Conservation (phyloP, 2,113 vertebrate species). For the Addax nasomaculatus region DNA sequence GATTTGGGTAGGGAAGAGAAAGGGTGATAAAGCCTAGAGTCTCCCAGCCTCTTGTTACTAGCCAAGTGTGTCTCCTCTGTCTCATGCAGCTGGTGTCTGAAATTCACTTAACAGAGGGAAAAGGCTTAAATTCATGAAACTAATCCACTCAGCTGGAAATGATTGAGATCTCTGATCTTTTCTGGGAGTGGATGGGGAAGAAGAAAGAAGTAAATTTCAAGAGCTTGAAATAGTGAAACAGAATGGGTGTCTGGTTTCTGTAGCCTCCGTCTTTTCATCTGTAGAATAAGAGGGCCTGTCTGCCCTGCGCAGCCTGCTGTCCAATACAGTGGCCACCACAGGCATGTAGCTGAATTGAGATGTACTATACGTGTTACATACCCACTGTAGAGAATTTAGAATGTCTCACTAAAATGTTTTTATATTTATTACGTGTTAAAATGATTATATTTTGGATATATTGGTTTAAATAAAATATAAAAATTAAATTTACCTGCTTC, state of each 20-base stretch:
- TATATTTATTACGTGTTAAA: neutral
- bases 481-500: neutral
- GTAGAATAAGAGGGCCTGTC: neutral
- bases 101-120: neutral
- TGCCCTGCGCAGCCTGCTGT: fast-evolving
- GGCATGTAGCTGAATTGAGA: fast-evolving
- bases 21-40: neutral
- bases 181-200: neutral
- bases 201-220: neutral
- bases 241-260: neutral
- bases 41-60: neutral
- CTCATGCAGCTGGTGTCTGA: neutral
- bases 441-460: neutral
- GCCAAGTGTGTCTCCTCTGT: neutral
- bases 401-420: neutral
- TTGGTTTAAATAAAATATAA: neutral
- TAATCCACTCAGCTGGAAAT: neutral
- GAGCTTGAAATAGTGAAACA: neutral
- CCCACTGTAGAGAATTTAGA: neutral
- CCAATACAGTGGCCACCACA: fast-evolving
- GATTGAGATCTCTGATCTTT: neutral
- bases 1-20: neutral
- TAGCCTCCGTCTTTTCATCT: neutral
- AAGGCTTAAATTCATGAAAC: neutral
- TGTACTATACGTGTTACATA: neutral